phyloP scores from a whole-genome alignment of 1,140 invertebrate species.

The Delia radicum region DNA sequence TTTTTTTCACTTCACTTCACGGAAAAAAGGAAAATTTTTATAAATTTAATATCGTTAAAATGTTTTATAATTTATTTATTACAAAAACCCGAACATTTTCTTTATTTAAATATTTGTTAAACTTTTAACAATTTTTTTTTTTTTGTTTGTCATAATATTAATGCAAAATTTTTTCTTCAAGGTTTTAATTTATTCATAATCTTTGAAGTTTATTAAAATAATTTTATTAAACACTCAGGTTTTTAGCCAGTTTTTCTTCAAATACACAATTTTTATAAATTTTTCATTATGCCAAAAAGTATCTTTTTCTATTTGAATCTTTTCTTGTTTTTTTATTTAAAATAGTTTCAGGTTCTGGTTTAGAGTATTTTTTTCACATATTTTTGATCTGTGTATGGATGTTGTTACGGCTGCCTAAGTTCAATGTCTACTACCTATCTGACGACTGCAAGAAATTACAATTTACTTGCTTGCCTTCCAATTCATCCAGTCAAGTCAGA shows the following conservation, averaged over 20 bases:
- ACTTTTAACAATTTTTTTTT: background rate
- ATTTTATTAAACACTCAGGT: too few species aligned
- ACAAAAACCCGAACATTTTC: background rate
- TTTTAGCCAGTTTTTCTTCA: background rate
- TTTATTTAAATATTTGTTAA: background rate
- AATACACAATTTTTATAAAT: background rate
- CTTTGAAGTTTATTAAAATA: too few species aligned
- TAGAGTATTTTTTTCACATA: background rate
- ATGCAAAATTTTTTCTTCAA: too few species aligned
- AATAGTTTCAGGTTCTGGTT: background rate
- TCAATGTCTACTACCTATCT: slow-evolving; percentile 21
- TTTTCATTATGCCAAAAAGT: too few species aligned
- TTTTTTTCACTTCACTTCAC: background rate
- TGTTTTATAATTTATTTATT: too few species aligned
- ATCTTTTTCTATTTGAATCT: background rate
- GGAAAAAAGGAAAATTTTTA: background rate
- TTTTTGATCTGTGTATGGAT: too few species aligned
- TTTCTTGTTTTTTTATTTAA: background rate
- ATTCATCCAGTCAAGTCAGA: background rate
- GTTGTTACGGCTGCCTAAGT: slow-evolving; percentile 12
- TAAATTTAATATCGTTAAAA: background rate
- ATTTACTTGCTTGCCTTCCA: background rate
- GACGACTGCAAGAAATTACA: slow-evolving; percentile 15
- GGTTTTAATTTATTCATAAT: too few species aligned
- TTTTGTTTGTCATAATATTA: background rate